These are phyloP conservation scores for Ophiothrix spiculata DNA, from an alignment of 35 echinoderm and acorn worm species.

Conservation along the genomic window DNA sequence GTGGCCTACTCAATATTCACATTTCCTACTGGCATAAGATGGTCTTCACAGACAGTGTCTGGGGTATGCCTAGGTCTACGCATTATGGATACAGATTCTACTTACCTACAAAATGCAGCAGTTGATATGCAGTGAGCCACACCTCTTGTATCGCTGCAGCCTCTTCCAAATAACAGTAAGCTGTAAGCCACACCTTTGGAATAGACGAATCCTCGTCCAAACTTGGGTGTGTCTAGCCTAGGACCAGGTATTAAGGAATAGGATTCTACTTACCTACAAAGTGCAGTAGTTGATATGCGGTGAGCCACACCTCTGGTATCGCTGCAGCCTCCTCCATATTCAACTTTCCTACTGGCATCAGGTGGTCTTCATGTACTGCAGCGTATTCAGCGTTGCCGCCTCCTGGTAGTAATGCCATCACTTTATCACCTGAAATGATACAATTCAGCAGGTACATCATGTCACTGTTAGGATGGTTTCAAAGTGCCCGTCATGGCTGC, in stretches of 20 bases:
- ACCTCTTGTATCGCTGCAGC: conserved; percentile 88
- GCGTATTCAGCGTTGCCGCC: conserved; percentile 90
- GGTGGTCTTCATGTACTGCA: conserved; percentile 76
- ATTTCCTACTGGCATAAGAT: conserved; percentile 67
- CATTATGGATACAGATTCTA: neutral
- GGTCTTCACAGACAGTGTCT: conserved; percentile 70
- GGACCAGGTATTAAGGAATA: too few species aligned
- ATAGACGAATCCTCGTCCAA: too few species aligned
- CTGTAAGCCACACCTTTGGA: neutral
- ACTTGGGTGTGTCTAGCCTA: too few species aligned
- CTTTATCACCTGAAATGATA: conserved; percentile 86
- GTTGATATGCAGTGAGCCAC: conserved; percentile 85
- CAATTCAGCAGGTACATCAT: too few species aligned
- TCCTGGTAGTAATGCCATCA: conserved; percentile 63
- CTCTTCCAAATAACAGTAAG: conserved; percentile 15
- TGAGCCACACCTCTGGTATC: conserved; percentile 90
- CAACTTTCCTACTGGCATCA: conserved; percentile 76
- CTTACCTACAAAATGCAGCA: conserved; percentile 71
- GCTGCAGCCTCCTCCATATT: conserved; percentile 66
- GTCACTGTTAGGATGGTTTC: too few species aligned
- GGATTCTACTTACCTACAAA: conserved; percentile 60
- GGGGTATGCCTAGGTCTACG: conserved; percentile 70
- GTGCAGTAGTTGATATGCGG: conserved; percentile 76
- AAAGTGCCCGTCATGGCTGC: too few species aligned
- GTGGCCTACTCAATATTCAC: conserved; percentile 65